Base-by-base conservation (phyloP, 2,888 invertebrate species). In the Nemapogon koenigi region DNA sequence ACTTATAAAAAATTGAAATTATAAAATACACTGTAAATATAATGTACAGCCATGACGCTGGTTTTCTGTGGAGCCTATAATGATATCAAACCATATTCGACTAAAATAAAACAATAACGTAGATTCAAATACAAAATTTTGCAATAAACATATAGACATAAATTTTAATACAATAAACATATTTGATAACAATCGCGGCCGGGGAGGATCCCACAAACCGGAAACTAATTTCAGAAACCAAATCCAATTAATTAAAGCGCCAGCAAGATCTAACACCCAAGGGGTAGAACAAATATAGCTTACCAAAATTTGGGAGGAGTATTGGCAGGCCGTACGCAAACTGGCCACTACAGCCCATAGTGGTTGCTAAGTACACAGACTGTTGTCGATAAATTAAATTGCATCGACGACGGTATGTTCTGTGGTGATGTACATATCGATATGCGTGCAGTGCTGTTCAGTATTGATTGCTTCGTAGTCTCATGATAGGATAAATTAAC, bases 331-430 rank as follows among this genome's bases (percentile, higher is more conserved):
- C 37, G 35, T 33, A 29, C 13, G 39, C 38, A 33, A 42, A 37
- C 40, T 36, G 37, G 33, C 43, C 39, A 37, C 37, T 19, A 16
- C 18, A 16, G 16, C 16, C 30, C 17, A 16, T 28, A 19, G 37
- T 29, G 30, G 37, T 30, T 19, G 41, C 39, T 43, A 33, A 26
- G 41, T 46, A 47, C 45, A 52, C 48, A 51, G 47, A 46, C 53
- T 45, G 37, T 38, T 49, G 55, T 55, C 57, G 59, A 63, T 67
- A 67, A 68, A 67, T 68, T 69, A 62, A 71, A 73, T 71, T 70
- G 67, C 56, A 55, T 53, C 53, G 51, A 53, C 59, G 17, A 19
- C 18, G 33, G 14, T 33, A 33, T 33, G 33, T 32, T 15, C 32
- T 32, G 13, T 19, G 18, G 11, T 13, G 4, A 19, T 19, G 19